These are phyloP conservation scores for Microchirus variegatus DNA, from an alignment of 2,797 vertebrate species.

Conservation along the genomic window DNA sequence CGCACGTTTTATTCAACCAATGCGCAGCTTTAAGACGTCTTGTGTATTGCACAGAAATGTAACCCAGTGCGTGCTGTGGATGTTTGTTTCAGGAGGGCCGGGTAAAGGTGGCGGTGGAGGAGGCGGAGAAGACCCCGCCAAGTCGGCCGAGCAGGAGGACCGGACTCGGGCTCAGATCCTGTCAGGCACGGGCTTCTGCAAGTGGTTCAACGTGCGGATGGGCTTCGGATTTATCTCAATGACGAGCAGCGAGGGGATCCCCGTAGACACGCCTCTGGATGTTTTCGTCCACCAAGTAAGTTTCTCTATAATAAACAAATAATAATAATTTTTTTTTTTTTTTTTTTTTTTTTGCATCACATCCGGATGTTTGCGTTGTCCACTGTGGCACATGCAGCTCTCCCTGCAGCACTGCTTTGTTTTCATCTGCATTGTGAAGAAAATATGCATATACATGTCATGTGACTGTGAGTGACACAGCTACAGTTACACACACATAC, in stretches of 20 bases:
- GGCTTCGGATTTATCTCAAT: constrained; percentile 99
- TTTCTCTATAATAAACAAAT: constrained; percentile 29
- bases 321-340: no score
- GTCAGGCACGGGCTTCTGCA: constrained; percentile 95
- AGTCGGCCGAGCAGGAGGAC: constrained; percentile 87
- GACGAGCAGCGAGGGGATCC: constrained; percentile 92
- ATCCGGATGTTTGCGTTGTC: constrained; percentile 57
- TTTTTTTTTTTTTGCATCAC: neutral
- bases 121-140: constrained; percentile 86
- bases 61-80: neutral
- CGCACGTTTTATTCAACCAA: neutral
- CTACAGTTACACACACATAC: no score
- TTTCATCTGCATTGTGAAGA: constrained; percentile 14
- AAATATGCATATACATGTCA: constrained; percentile 13
- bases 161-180: constrained; percentile 88
- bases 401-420: neutral
- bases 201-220: constrained; percentile 99
- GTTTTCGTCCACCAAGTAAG: constrained; percentile 99
- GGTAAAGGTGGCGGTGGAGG: constrained; percentile 89
- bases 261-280: constrained; percentile 93
- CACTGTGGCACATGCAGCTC: constrained; percentile 44
- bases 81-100: constrained; percentile 88
- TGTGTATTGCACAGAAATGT: neutral
- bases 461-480: neutral
- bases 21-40: constrained; percentile 2